Conservation (phyloP, 1,140 invertebrate species). For the Drosophila neocordata region DNA sequence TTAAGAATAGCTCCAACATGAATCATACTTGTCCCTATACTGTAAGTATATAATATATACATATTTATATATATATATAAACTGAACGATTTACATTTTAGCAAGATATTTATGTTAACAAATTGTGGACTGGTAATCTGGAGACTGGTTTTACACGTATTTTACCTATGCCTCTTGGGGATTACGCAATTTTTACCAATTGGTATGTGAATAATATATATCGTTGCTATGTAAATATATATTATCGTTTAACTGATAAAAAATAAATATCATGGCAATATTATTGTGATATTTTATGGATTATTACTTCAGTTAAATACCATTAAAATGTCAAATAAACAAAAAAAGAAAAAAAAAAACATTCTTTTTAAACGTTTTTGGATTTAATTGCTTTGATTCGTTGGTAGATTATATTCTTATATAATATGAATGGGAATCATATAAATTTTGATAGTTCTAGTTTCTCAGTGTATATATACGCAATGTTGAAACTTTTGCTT, state of each 20-base stretch:
- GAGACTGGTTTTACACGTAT: slow-evolving; percentile 21
- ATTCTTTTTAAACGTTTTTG: neutral
- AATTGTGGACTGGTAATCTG: slow-evolving; percentile 43
- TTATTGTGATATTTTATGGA: neutral
- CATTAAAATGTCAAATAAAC: neutral
- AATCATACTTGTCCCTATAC: slow-evolving; percentile 57
- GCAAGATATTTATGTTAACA: slow-evolving; percentile 55
- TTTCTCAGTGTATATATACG: neutral
- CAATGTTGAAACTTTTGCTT: slow-evolving; percentile 28
- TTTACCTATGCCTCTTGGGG: slow-evolving; percentile 35
- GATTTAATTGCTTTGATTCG: neutral
- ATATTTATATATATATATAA: neutral
- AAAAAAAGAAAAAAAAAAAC: too few relatives aligned
- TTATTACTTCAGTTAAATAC: slow-evolving; percentile 17
- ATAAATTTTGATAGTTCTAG: neutral
- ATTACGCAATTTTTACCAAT: slow-evolving; percentile 25
- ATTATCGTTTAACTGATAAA: slow-evolving; percentile 14
- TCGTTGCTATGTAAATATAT: slow-evolving; percentile 17
- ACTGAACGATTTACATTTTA: neutral
- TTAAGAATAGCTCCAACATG: slow-evolving; percentile 31
- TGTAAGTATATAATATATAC: slow-evolving; percentile 31
- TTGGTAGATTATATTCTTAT: neutral
- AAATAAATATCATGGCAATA: neutral
- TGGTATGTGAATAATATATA: slow-evolving; percentile 13
- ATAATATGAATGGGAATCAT: neutral